A percentile compares a stretch with the other conserved stretches of the same genome.
These are phyloP conservation scores for Phalera bucephala DNA, from an alignment of 2,888 invertebrate genomes.

Conservation along the genomic window DNA sequence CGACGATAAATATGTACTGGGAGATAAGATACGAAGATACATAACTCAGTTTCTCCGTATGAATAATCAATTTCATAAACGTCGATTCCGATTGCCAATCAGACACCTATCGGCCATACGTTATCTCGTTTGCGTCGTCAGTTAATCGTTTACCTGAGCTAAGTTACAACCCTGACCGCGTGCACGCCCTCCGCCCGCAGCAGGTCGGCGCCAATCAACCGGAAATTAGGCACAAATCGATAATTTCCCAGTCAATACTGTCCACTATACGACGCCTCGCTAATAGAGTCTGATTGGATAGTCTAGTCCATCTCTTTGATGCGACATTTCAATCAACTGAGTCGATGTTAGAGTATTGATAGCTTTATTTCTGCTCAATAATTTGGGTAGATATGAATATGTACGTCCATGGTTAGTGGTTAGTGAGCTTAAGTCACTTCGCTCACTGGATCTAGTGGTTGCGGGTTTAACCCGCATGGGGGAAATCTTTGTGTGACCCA, in stretches of 20 bases:
- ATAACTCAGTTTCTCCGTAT: not conserved
- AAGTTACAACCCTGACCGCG: constrained; percentile 53
- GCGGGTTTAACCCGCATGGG: too few relatives aligned
- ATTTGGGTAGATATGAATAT: too few relatives aligned
- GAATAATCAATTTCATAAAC: constrained; percentile 10
- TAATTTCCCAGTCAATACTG: constrained; percentile 69
- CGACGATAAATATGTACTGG: too few relatives aligned
- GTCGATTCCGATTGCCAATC: constrained; percentile 36
- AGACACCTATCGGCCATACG: constrained; percentile 16
- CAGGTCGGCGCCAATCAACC: constrained; percentile 51
- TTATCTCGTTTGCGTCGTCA: constrained; percentile 33
- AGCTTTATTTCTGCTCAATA: too few relatives aligned
- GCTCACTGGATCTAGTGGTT: too few relatives aligned
- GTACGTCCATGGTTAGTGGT: too few relatives aligned
- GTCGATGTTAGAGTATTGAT: constrained; percentile 6
- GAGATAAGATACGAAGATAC: not conserved
- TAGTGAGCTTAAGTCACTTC: too few relatives aligned
- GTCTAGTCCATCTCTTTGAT: constrained; percentile 31
- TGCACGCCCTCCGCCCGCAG: constrained; percentile 58
- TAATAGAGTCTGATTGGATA: constrained; percentile 70
- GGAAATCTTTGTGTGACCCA: too few relatives aligned
- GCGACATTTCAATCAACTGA: constrained; percentile 27
- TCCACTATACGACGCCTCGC: constrained; percentile 44
- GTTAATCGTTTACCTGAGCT: constrained; percentile 38
- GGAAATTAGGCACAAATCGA: constrained; percentile 78